Evolutionary conservation across 1,140 invertebrate genomes (phyloP), one percentile per base, ranked within the genome.

Genomic region (Aphaenogaster rudis): DNA sequence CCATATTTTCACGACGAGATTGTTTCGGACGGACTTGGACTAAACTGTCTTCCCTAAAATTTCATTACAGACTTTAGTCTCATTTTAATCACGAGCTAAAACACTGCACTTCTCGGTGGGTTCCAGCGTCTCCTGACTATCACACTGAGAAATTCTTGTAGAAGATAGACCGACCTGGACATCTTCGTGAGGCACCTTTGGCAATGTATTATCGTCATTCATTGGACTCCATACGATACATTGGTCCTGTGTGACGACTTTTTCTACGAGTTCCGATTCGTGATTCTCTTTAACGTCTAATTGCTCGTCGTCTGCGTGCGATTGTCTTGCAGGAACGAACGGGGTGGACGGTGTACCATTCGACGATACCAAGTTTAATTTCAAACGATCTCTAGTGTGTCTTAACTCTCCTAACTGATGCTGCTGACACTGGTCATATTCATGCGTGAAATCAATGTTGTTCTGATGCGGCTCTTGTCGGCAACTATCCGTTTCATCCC

Each of bases 351-450:
- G 61, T 45, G 81, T 36, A 33, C 85, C 87, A 50, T 90, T 91
- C 36, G 80, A 92, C 5, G 96, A 96, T 7, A 96, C 96, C 59
- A 98, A 94, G 94, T 98, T 97, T 6, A 98, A 95, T 92, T 97
- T 97, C 17, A 98, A 95, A 88, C 96, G 96, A 92, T 97, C 97
- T 86, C 97, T 95, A 1, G 97, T 97, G 91, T 98, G 97, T 50
- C 97, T 94, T 15, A 98, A 93, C 33, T 97, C 97, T n/a, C 97
- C 97, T 17, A 98, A 93, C 17, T 95, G 93, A 54, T 92, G 92
- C 66, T 90, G 90, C 74, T 91, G 93, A 92, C 71, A 91, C 77
- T 85, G 91, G 72, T 87, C 92, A 87, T 85, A 92, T 67, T 88
- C 88, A n/a, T 57, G 88, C 61, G 76, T 89, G 88, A 91, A 93